These are phyloP conservation scores for Pachymerium ferrugineum DNA, from an alignment of 2,888 invertebrate genomes.

Conservation along the genomic window DNA sequence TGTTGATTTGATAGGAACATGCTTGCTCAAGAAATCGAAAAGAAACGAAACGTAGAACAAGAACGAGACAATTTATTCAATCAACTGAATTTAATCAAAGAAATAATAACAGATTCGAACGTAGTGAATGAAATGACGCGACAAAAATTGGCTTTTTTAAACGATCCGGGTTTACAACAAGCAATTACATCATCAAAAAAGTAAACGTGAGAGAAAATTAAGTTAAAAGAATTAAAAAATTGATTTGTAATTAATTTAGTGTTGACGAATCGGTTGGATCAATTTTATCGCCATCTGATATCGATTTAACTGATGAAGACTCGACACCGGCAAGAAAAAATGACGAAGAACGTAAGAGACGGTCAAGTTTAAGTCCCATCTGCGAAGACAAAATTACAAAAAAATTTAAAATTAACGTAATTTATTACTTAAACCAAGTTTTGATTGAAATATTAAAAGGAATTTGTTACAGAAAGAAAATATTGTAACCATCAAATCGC, in stretches of 20 bases:
- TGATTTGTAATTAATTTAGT: constrained; percentile 33
- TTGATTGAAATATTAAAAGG: too few relatives aligned
- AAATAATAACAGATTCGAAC: constrained; percentile 64
- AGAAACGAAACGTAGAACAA: constrained; percentile 61
- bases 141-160: constrained; percentile 72
- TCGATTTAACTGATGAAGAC: constrained; percentile 78
- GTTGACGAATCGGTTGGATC: constrained; percentile 55
- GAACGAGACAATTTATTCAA: constrained; percentile 59
- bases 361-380: constrained; percentile 44
- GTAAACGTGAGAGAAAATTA: background rate
- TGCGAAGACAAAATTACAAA: constrained; percentile 45
- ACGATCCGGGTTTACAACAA: constrained; percentile 43
- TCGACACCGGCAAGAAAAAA: constrained; percentile 30
- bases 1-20: constrained; percentile 30
- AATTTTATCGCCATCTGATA: constrained; percentile 70
- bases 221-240: background rate
- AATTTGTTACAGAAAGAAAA: too few relatives aligned
- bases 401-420: constrained; percentile 69
- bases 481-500: too few relatives aligned
- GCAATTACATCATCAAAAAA: background rate
- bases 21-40: constrained; percentile 60
- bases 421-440: too few relatives aligned
- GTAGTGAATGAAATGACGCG: constrained; percentile 72
- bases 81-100: constrained; percentile 66
- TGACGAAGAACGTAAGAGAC: constrained; percentile 36